Percentiles rank a stretch among this genome's conserved stretches.
Evolutionary conservation across 2,888 invertebrate genomes (phyloP).

Genomic region (Kuschelorhynchus macadamiae): DNA sequence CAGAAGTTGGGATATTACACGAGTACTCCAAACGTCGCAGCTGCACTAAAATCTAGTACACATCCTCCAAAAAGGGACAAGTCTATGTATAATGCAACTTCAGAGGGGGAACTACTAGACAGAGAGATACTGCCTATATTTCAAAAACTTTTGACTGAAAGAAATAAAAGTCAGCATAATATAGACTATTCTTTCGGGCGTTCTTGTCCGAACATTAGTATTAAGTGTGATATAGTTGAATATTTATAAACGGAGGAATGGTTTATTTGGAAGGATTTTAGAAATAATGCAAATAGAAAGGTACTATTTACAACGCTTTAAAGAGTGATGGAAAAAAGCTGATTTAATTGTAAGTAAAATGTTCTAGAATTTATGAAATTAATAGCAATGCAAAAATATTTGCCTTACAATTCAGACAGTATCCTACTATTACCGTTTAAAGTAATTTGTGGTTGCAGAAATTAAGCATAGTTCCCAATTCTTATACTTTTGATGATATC

Average conservation of each 20-base stretch:
- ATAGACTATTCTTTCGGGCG: conserved; percentile 83
- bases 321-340: too few species aligned
- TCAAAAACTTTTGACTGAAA: conserved; percentile 89
- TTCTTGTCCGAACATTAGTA: conserved; percentile 94
- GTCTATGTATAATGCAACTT: conserved; percentile 79
- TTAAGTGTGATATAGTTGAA: conserved; percentile 96
- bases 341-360: too few species aligned
- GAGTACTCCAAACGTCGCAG: conserved; percentile 75
- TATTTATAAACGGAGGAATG: conserved; percentile 77
- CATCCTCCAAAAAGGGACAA: conserved; percentile 62
- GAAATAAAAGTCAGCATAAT: conserved; percentile 78
- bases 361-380: too few species aligned
- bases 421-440: too few species aligned
- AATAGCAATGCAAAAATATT: too few species aligned
- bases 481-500: too few species aligned
- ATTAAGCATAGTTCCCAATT: too few species aligned
- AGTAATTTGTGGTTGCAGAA: too few species aligned
- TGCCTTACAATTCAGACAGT: too few species aligned
- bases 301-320: too few species aligned
- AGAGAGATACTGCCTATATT: conserved; percentile 90
- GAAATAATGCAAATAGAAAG: too few species aligned
- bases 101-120: conserved; percentile 87
- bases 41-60: conserved; percentile 46
- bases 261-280: too few species aligned
- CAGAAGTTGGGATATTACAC: conserved; percentile 72